Evolutionary conservation across 2,888 invertebrate genomes (phyloP), one percentile per base, ranked within the genome.

Genomic region (Cyclophora albipunctata): DNA sequence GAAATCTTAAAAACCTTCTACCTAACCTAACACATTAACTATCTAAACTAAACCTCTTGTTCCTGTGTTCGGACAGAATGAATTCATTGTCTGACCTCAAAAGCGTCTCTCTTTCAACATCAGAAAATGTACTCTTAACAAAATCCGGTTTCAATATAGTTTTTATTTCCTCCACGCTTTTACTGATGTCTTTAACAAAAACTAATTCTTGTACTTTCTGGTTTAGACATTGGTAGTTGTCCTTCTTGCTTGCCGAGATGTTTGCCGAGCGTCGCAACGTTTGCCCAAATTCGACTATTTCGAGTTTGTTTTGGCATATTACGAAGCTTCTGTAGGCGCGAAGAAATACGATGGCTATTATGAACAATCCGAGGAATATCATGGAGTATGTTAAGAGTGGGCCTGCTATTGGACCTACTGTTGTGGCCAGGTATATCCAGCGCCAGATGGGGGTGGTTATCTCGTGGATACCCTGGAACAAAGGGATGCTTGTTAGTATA

Each of bases 341-440:
- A 7, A 95, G 86, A 69, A 95, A 92, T 41, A 94, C 90, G 3
- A 90, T 87, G 3, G 92, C 81, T 34, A 96, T 85, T 34, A 92
- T 89, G 45, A 91, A 81, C 3, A 92, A 80, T 0, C 96, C 96
- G 50, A 92, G 79, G 47, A 93, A 76, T 53, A 95, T 93, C 75
- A 93, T 90, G 34, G 94, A 91, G 76, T 95, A 96, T 2, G 93
- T 91, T 47, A 93, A 77, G 7, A 93, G 67, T 0, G 95, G 95
- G 20, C 91, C 92, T 0, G 93, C 91, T 34, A 92, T 78, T 7
- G 95, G 95, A 0, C 92, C 93, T 55, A 96, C 91, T 0, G 94
- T 93, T 2, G 96, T 96, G 7, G 94, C 93, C 44, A 96, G 71
- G 78, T 93, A 96, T 33, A 96, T 91, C 94, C 94, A 95, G 34